Percentiles rank a stretch among this genome's conserved stretches.
Evolutionary conservation across 2,888 invertebrate species (phyloP).

Genomic region (Gymnocheta viridis): DNA sequence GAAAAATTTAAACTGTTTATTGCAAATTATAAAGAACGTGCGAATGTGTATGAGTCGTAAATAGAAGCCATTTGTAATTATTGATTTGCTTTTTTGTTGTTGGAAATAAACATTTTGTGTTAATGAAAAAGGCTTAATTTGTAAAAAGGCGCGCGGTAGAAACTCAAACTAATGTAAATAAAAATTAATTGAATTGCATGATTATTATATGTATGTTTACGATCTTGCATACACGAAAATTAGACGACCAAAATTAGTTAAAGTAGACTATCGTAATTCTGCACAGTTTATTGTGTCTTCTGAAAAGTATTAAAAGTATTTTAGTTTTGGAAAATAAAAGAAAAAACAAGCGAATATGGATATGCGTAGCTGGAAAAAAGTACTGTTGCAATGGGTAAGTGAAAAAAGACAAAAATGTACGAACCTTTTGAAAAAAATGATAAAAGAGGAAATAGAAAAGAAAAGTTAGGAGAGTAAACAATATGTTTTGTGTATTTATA

Average conservation of each 20-base stretch:
- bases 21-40: conserved; percentile 14
- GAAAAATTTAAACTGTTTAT: conserved; percentile 31
- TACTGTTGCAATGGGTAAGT: conserved; percentile 77
- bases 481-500: conserved; percentile 60
- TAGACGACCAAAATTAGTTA: not conserved
- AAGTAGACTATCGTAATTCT: not conserved
- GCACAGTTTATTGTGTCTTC: not conserved
- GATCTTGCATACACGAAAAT: conserved; percentile 5
- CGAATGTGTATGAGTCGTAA: not conserved
- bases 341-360: conserved; percentile 71
- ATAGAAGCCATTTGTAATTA: not conserved
- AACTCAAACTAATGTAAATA: conserved; percentile 43
- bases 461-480: not conserved
- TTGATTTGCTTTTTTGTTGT: not conserved
- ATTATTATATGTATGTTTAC: not conserved
- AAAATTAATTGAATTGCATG: not conserved
- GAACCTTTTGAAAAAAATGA: not conserved
- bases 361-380: conserved; percentile 74
- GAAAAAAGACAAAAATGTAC: not conserved
- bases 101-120: conserved; percentile 12
- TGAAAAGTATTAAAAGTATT: not conserved
- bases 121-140: not conserved
- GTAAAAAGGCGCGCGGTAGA: conserved; percentile 36
- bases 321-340: conserved; percentile 6
- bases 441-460: not conserved